Conservation (phyloP, 2,888 invertebrate genomes). For the Eugnorisma glareosa region DNA sequence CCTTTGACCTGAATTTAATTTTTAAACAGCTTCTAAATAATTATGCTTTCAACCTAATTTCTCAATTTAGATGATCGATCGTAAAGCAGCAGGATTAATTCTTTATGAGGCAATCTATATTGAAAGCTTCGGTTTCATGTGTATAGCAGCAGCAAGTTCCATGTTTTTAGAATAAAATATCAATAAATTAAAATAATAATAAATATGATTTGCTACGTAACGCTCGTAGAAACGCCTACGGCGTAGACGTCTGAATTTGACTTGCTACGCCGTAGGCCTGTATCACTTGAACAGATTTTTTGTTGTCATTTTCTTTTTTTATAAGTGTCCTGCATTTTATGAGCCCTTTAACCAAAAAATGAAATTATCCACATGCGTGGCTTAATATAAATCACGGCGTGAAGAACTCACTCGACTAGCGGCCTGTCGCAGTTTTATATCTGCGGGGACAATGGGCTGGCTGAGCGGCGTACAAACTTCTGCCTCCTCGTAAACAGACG, state of each 20-base stretch:
- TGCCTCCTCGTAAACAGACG: conserved; percentile 49
- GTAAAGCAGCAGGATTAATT: conserved; percentile 13
- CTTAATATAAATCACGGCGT: conserved; percentile 78
- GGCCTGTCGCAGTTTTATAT: conserved; percentile 81
- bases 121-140: background rate
- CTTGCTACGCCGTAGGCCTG: conserved; percentile 46
- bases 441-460: conserved; percentile 82
- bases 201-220: conserved; percentile 20
- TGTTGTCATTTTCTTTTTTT: background rate
- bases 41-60: conserved; percentile 64
- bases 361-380: conserved; percentile 62
- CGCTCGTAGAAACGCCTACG: conserved; percentile 51
- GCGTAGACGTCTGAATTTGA: conserved; percentile 44
- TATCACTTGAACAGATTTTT: background rate
- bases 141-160: background rate
- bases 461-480: conserved; percentile 73
- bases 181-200: background rate
- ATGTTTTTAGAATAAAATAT: background rate
- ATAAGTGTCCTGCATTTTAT: conserved; percentile 25
- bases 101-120: background rate
- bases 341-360: conserved; percentile 56
- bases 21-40: conserved; percentile 53
- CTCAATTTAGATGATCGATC: conserved; percentile 54
- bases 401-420: conserved; percentile 77
- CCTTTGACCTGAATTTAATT: conserved; percentile 54